Evolutionary conservation across 2,797 vertebrate genomes (phyloP).

Genomic region (Leptoclinus maculatus): DNA sequence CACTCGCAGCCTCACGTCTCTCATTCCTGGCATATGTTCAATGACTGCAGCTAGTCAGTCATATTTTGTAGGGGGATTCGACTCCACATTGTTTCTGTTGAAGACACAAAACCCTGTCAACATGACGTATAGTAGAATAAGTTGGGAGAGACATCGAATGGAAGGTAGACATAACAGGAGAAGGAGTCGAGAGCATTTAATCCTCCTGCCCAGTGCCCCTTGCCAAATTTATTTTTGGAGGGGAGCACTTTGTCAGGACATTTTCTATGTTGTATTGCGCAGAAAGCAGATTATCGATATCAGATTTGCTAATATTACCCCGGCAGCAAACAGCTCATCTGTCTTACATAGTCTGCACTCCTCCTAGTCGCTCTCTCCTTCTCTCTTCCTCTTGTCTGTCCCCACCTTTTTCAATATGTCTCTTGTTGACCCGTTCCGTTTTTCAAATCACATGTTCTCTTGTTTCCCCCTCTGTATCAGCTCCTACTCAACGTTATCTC

Average conservation of each 20-base stretch:
- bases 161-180: slow-evolving; percentile 19
- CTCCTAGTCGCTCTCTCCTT: background rate
- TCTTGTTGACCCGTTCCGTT: background rate
- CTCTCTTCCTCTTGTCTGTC: background rate
- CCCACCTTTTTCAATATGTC: background rate
- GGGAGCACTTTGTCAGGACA: slow-evolving; percentile 52
- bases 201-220: slow-evolving; percentile 38
- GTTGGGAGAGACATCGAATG: background rate
- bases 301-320: slow-evolving; percentile 74
- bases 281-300: slow-evolving; percentile 77
- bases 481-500: slow-evolving; percentile 12
- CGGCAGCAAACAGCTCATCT: slow-evolving; percentile 55
- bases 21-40: slow-evolving; percentile 66
- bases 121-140: slow-evolving; percentile 26
- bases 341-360: slow-evolving; percentile 12
- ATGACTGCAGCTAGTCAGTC: slow-evolving; percentile 48
- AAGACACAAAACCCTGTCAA: slow-evolving; percentile 26
- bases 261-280: slow-evolving; percentile 54
- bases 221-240: slow-evolving; percentile 63
- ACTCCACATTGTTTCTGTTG: slow-evolving; percentile 22
- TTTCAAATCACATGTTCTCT: slow-evolving; percentile 14
- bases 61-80: slow-evolving; percentile 29
- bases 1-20: slow-evolving; percentile 37
- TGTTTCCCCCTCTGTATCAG: slow-evolving; percentile 1
- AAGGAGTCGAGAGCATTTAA: slow-evolving; percentile 56